phyloP scores from a whole-genome alignment of 2,113 vertebrate genomes.

The Tenrec ecaudatus region DNA sequence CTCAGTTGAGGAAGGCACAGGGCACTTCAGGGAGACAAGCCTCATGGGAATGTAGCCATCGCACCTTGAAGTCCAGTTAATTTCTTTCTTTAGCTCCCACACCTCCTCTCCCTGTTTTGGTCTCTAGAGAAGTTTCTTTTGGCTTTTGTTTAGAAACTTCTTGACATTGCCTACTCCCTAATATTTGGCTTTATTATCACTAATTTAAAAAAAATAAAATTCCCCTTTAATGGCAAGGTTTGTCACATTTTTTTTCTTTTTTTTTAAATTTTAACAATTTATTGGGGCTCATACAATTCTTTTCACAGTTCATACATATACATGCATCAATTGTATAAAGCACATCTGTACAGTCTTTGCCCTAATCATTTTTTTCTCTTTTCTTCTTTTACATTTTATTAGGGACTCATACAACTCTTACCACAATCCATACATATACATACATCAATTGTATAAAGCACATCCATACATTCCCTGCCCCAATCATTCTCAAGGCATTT shows the following conservation, averaged over 20 bases:
- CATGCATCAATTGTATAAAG: no score
- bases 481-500: no score
- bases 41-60: background rate
- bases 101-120: background rate
- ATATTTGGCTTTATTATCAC: background rate
- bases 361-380: no score
- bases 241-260: background rate
- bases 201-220: background rate
- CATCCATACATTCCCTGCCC: no score
- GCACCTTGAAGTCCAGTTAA: background rate
- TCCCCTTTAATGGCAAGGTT: background rate
- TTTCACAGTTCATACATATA: no score
- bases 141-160: background rate
- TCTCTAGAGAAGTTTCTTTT: constrained; percentile 3
- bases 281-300: no score
- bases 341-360: no score
- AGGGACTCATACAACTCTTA: no score
- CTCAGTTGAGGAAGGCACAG: background rate
- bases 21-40: background rate
- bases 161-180: background rate
- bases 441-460: no score
- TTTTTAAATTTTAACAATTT: no score
- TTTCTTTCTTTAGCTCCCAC: background rate
- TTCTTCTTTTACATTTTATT: no score
- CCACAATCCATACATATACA: no score